These are phyloP conservation scores for Ophion ventricosus DNA, from an alignment of 2,888 invertebrate species.

Conservation along the genomic window DNA sequence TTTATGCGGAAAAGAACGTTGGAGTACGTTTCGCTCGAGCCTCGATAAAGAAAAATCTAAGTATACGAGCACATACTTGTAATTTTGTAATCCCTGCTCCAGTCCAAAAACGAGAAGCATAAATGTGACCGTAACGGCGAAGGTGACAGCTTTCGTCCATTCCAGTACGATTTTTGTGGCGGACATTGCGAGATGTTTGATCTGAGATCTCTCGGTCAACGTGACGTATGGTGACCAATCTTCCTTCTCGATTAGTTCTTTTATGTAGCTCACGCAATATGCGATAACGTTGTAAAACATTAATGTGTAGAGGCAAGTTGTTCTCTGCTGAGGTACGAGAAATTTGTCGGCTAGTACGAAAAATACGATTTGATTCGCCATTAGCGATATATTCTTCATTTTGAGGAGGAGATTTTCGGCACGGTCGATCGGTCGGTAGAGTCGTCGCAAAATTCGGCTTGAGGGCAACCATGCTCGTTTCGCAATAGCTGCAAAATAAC, in stretches of 20 bases:
- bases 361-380: conserved; percentile 90
- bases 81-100: conserved; percentile 90
- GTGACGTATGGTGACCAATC: conserved; percentile 92
- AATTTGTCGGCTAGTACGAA: conserved; percentile 89
- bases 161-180: conserved; percentile 92
- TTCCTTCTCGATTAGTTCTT: conserved; percentile 89
- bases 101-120: conserved; percentile 90
- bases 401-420: conserved; percentile 88
- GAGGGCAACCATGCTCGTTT: conserved; percentile 72
- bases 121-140: conserved; percentile 90
- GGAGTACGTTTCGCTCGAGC: background rate
- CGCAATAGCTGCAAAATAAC: conserved; percentile 62
- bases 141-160: conserved; percentile 92
- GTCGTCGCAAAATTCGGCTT: conserved; percentile 71
- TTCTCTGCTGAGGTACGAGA: conserved; percentile 84
- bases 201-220: conserved; percentile 89
- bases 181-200: conserved; percentile 92
- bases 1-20: background rate
- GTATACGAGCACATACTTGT: conserved; percentile 81
- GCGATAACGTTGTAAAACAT: conserved; percentile 93
- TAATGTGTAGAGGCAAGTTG: conserved; percentile 90
- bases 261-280: conserved; percentile 90
- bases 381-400: conserved; percentile 89
- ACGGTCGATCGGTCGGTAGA: conserved; percentile 87
- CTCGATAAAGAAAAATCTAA: background rate